A percentile compares a stretch with the other conserved stretches of the same genome.
Conservation (phyloP, 2,113 vertebrate species). For the Microtus ochrogaster region DNA sequence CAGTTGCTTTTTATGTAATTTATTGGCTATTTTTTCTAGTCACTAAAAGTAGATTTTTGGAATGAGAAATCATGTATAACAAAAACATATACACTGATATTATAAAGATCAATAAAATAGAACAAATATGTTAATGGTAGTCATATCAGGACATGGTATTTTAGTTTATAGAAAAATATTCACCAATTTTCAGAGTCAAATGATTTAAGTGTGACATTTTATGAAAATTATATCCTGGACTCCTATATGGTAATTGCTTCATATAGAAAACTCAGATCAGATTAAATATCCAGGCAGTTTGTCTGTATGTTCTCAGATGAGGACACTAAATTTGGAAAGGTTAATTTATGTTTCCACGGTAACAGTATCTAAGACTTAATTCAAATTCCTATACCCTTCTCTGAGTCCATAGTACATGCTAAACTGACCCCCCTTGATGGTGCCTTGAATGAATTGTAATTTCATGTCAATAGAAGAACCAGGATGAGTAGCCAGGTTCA, state of each 20-base stretch:
- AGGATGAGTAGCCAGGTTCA: neutral
- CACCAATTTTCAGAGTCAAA: constrained; percentile 37
- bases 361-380: neutral
- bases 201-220: neutral
- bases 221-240: neutral
- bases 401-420: neutral
- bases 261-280: neutral
- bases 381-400: neutral
- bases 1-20: neutral
- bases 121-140: neutral
- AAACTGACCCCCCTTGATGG: neutral
- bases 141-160: constrained; percentile 25
- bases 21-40: neutral
- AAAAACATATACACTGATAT: constrained; percentile 1
- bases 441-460: neutral
- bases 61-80: neutral
- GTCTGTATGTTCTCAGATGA: neutral
- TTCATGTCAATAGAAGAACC: neutral
- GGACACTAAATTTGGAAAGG: neutral
- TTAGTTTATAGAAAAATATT: constrained; percentile 25
- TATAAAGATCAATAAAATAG: constrained; percentile 4
- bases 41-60: constrained; percentile 13
- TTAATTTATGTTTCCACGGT: neutral
- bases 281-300: neutral
- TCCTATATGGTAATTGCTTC: neutral